Percentiles rank a stretch among this genome's conserved stretches.
phyloP scores from a whole-genome alignment of 2,888 invertebrate species.

The Ptychoptera contaminata region DNA sequence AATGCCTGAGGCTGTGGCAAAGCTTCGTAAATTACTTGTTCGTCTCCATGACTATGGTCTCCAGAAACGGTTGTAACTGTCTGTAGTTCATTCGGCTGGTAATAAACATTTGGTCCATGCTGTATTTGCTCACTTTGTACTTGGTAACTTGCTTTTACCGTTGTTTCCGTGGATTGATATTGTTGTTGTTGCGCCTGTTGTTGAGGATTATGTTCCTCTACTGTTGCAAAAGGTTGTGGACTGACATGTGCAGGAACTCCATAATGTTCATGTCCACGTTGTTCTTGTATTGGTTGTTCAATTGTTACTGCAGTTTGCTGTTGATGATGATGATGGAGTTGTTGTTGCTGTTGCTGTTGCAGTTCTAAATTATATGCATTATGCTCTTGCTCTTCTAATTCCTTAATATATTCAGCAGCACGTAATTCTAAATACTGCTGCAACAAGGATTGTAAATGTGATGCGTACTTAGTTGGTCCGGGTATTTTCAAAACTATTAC shows the following conservation, averaged over 20 bases:
- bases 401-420: conserved; percentile 26
- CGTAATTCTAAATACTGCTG: conserved; percentile 30
- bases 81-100: background rate
- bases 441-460: conserved; percentile 26
- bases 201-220: background rate
- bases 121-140: conserved; percentile 4
- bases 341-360: conserved; percentile 5
- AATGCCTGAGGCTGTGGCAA: conserved; percentile 4
- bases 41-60: background rate
- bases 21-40: conserved; percentile 4
- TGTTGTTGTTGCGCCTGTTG: conserved; percentile 1
- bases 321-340: conserved; percentile 2
- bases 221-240: background rate
- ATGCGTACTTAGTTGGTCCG: conserved; percentile 28
- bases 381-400: conserved; percentile 23
- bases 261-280: conserved; percentile 4
- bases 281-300: background rate
- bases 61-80: conserved; percentile 1
- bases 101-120: background rate
- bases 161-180: background rate
- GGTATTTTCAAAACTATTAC: conserved; percentile 29
- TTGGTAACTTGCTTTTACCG: background rate
- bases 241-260: background rate
- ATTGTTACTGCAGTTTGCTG: conserved; percentile 1
- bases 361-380: background rate